Evolutionary conservation across 1,140 invertebrate species (phyloP), one percentile per base, ranked within the genome.

Genomic region (Drosophila dunni): DNA sequence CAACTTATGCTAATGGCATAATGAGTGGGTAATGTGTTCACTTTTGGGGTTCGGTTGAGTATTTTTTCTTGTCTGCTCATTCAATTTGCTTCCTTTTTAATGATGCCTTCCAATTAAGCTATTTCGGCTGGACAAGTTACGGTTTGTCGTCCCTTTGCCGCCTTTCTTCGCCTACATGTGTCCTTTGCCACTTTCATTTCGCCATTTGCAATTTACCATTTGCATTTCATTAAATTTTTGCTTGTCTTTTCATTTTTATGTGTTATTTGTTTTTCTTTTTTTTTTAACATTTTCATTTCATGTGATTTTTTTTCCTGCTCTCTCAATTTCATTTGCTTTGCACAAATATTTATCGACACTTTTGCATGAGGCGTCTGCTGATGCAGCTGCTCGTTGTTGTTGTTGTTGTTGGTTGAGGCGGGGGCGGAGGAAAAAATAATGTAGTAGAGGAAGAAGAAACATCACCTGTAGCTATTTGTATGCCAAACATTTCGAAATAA

Each of bases 401-500:
- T n/a, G n/a, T 38, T 68, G 62, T 61, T 66, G 53, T 69, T 50
- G 34, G n/a, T 44, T 67, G 17, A 5, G n/a, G 42, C 20, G 17
- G 17, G 3, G n/a, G 42, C 20, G 17, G 34, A 20, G 50, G n/a
- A 62, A 6, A 38, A 17, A 34, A 40, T 36, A 42, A 63, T 51
- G 8, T 36, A 45, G 42, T 33, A 61, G 15, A 48, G 10, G n/a
- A 44, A 71, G n/a, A 44, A 71, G 20, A 34, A 70, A 78, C 50
- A 89, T 80, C 81, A 75, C 83, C 83, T 88, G 79, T 78, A 77
- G 83, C 79, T 82, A 75, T 88, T 88, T 86, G 66, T 69, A 75
- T 57, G 44, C 36, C 64, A 75, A 77, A 75, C 75, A 78, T 67
- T 71, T 29, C 20, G 24, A 56, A 42, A 36, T 15, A n/a, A 7